Conservation (phyloP, 2,797 vertebrate genomes). For the Peromyscus nudipes region DNA sequence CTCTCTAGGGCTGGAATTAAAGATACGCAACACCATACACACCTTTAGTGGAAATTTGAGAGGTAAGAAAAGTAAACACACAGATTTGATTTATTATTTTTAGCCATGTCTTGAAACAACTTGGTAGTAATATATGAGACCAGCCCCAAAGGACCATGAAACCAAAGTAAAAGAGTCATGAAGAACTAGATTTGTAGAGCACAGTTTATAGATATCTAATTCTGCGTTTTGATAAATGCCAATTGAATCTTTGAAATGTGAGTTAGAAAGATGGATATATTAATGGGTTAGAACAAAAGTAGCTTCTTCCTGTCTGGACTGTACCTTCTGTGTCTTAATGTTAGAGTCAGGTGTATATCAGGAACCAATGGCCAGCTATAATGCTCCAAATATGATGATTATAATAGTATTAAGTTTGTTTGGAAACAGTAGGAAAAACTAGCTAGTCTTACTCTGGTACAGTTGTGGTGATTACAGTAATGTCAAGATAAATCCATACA, state of each 20-base stretch:
- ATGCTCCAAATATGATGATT: neutral
- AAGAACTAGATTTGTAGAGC: neutral
- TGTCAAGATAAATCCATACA: neutral
- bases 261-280: neutral
- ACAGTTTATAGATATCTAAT: neutral
- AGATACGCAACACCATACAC: neutral
- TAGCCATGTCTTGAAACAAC: neutral
- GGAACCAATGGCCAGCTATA: neutral
- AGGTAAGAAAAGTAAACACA: neutral
- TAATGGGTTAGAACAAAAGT: neutral
- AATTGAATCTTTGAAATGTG: neutral
- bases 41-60: constrained; percentile 41
- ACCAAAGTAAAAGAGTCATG: neutral
- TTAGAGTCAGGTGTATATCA: neutral
- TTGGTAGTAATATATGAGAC: neutral
- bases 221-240: neutral
- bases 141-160: too few species aligned
- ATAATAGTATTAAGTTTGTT: neutral
- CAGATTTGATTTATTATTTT: constrained; percentile 20
- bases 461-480: neutral
- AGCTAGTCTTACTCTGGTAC: neutral
- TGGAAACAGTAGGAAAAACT: neutral
- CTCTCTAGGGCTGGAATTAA: neutral
- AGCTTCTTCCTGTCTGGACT: neutral
- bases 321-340: neutral